A percentile compares a stretch with the other conserved stretches of the same genome.
Conservation (phyloP, 2,888 invertebrate species). For the Noctua fimbriata region DNA sequence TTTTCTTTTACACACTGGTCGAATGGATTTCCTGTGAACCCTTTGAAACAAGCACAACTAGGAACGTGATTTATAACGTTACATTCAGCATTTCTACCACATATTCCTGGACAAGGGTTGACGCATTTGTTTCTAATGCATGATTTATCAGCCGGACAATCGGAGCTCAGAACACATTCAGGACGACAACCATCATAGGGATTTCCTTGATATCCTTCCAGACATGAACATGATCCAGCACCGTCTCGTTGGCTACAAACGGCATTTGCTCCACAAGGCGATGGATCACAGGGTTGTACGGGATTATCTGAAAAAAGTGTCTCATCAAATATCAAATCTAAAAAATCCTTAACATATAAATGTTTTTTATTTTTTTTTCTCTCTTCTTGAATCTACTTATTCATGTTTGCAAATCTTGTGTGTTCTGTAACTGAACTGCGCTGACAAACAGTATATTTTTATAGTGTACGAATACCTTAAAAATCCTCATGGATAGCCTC, state of each 20-base stretch:
- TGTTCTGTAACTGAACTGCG: neutral
- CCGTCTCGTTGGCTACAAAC: constrained; percentile 94
- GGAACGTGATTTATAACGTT: constrained; percentile 96
- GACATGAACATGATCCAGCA: constrained; percentile 95
- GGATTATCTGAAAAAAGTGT: constrained; percentile 86
- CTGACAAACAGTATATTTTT: neutral
- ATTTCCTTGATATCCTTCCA: constrained; percentile 95
- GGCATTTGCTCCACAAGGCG: constrained; percentile 96
- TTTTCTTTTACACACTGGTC: constrained; percentile 81
- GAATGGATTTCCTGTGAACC: constrained; percentile 94
- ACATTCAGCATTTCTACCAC: constrained; percentile 95
- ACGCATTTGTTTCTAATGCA: constrained; percentile 95
- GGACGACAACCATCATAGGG: constrained; percentile 96
- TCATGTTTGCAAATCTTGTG: neutral
- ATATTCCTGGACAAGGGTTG: constrained; percentile 96
- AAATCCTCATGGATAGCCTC: too few relatives aligned
- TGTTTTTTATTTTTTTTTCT: neutral
- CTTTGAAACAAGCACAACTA: constrained; percentile 94
- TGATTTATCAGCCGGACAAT: constrained; percentile 95
- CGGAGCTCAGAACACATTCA: constrained; percentile 96
- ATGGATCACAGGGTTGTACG: constrained; percentile 95
- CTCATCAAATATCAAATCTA: constrained; percentile 3
- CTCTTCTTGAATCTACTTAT: neutral
- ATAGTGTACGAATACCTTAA: too few relatives aligned
- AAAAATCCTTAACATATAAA: neutral